A percentile compares a stretch with the other conserved stretches of the same genome.
Evolutionary conservation across 2,113 vertebrate species (phyloP).

Genomic region (Mungos mungo): DNA sequence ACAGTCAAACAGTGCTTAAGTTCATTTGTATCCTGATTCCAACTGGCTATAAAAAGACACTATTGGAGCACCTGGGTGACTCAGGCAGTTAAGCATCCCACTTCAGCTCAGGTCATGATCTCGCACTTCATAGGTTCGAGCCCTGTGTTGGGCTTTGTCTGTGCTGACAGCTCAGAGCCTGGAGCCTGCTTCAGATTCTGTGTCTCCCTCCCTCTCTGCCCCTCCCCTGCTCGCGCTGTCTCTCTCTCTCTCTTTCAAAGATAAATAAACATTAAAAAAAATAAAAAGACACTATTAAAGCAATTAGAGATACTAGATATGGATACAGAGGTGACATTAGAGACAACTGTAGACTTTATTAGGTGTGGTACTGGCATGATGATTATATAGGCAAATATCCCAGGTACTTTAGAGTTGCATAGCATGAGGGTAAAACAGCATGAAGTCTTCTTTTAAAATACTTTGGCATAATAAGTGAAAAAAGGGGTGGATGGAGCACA

Average conservation of each 20-base stretch:
- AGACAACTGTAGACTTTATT: not conserved
- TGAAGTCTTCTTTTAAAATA: not conserved
- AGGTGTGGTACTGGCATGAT: not conserved
- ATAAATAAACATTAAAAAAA: no score
- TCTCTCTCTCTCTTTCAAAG: no score
- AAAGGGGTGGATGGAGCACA: not conserved
- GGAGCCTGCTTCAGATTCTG: no score
- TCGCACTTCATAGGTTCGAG: no score
- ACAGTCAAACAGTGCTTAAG: not conserved
- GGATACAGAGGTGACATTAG: not conserved
- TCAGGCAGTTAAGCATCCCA: no score
- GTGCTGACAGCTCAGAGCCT: no score
- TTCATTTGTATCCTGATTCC: not conserved
- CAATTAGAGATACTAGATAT: not conserved
- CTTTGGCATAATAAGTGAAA: not conserved
- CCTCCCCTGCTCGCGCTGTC: no score
- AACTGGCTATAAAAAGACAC: not conserved
- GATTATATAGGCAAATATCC: not conserved
- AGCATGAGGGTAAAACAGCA: not conserved
- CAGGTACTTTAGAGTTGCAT: not conserved
- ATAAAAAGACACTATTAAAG: constrained; percentile 15
- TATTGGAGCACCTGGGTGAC: not conserved
- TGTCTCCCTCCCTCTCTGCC: no score
- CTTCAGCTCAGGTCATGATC: no score
- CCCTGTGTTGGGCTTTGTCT: no score